Evolutionary conservation across 1,140 invertebrate species (phyloP).

Genomic region (Trialeurodes vaporariorum): DNA sequence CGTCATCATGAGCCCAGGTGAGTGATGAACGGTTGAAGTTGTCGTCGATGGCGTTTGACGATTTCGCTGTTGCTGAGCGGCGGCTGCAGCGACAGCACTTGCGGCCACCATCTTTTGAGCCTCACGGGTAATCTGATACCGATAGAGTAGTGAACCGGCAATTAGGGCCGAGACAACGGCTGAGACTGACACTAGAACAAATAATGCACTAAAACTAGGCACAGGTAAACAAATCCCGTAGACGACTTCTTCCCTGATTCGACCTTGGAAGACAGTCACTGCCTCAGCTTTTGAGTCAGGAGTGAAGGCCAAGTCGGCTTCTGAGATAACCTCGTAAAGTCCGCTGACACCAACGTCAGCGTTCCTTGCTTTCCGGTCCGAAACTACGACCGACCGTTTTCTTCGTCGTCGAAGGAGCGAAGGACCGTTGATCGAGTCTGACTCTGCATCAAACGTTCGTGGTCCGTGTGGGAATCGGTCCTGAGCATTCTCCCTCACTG

Average conservation of each 20-base stretch:
- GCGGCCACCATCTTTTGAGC: conserved; percentile 26
- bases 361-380: conserved; percentile 58
- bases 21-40: conserved; percentile 26
- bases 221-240: conserved; percentile 86
- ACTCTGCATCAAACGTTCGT: conserved; percentile 47
- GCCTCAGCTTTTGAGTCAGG: conserved; percentile 64
- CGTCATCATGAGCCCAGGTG: conserved; percentile 5
- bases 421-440: conserved; percentile 19
- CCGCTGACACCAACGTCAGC: conserved; percentile 76
- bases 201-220: conserved; percentile 73
- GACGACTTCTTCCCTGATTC: conserved; percentile 73
- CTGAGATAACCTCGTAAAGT: conserved; percentile 82
- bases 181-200: conserved; percentile 71
- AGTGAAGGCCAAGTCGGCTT: conserved; percentile 82
- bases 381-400: conserved; percentile 51
- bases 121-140: conserved; percentile 60
- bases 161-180: conserved; percentile 69
- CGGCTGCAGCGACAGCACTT: conserved; percentile 30
- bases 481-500: conserved; percentile 39
- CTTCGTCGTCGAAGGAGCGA: conserved; percentile 31
- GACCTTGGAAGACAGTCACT: conserved; percentile 74
- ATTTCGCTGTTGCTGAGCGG: conserved; percentile 37
- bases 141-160: conserved; percentile 58
- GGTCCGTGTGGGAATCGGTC: conserved; percentile 75
- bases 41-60: conserved; percentile 35